phyloP scores from a whole-genome alignment of 2,888 invertebrate species.

The Mythimna ferrago region DNA sequence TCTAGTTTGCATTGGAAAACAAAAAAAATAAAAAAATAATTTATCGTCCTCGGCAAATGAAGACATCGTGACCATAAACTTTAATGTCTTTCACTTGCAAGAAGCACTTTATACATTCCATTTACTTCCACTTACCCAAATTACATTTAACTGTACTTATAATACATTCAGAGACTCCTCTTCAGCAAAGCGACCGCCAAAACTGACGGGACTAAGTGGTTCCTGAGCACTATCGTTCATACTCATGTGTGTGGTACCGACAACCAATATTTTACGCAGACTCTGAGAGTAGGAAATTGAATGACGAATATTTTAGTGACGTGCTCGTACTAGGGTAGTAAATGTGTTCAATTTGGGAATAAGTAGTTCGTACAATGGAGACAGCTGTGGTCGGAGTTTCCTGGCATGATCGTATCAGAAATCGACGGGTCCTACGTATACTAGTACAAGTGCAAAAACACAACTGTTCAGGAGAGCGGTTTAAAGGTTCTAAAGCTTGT shows the following conservation, averaged over 20 bases:
- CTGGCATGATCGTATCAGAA: too few species aligned
- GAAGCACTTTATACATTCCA: constrained; percentile 4
- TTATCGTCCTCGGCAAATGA: too few species aligned
- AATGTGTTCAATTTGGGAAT: neutral
- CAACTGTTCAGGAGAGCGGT: too few species aligned
- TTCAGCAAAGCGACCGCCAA: constrained; percentile 29
- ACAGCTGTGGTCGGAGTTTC: too few species aligned
- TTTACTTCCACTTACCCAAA: constrained; percentile 19
- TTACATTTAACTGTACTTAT: constrained; percentile 27
- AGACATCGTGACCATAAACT: neutral
- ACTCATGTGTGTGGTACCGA: constrained; percentile 35
- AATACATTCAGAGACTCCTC: constrained; percentile 31
- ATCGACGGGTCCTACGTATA: too few species aligned
- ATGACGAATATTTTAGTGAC: constrained; percentile 13
- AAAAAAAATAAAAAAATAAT: too few species aligned
- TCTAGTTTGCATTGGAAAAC: too few species aligned
- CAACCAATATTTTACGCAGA: constrained; percentile 35
- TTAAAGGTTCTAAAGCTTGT: too few species aligned
- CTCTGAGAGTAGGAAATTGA: constrained; percentile 1
- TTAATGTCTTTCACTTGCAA: neutral
- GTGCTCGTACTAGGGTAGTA: neutral
- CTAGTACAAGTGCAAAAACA: too few species aligned
- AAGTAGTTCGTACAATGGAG: too few species aligned
- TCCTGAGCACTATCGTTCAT: constrained; percentile 45
- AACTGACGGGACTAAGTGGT: constrained; percentile 52